A percentile compares a stretch with the other conserved stretches of the same genome.
Evolutionary conservation across 2,113 vertebrate genomes (phyloP).

Genomic region (Phocoena phocoena): DNA sequence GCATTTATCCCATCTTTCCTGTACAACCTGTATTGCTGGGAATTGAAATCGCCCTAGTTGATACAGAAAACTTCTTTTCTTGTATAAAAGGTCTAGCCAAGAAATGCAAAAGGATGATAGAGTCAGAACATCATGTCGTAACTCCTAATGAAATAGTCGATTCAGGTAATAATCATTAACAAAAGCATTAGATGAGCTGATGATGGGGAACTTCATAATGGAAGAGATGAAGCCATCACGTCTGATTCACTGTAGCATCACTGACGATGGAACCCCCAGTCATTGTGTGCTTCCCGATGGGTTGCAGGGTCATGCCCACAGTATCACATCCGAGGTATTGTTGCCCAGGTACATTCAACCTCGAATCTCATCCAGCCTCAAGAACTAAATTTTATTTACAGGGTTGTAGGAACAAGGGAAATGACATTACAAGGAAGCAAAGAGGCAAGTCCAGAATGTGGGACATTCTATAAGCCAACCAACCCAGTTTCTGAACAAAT

Average conservation of each 20-base stretch:
- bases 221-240: background rate
- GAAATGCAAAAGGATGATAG: background rate
- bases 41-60: background rate
- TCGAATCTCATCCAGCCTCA: background rate
- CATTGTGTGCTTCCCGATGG: background rate
- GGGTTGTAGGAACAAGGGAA: background rate
- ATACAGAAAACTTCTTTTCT: background rate
- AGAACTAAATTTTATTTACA: background rate
- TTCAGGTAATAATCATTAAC: background rate
- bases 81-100: background rate
- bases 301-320: background rate
- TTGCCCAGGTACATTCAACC: background rate
- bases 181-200: background rate
- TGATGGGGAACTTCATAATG: background rate
- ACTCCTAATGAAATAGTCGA: background rate
- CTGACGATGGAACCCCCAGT: background rate
- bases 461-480: background rate
- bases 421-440: background rate
- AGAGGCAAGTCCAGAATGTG: background rate
- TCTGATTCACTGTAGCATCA: background rate
- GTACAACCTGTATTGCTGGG: background rate
- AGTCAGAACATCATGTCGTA: background rate
- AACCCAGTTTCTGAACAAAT: slow-evolving; percentile 9
- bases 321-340: background rate
- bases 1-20: background rate